Conservation (phyloP, 2,797 vertebrate species). For the Anguilla pacifica region DNA sequence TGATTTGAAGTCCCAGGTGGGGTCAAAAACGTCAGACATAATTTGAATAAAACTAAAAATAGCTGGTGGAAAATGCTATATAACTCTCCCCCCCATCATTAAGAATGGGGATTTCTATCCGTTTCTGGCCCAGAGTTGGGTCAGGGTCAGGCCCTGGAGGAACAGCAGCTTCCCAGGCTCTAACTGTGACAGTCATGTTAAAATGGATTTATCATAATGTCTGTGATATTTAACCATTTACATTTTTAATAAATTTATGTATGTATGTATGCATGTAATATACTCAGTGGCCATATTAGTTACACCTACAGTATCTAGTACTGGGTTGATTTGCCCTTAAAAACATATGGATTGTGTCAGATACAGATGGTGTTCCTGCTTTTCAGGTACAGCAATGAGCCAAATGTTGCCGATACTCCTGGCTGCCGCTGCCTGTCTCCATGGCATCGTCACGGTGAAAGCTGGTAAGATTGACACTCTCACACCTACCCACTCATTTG, state of each 20-base stretch:
- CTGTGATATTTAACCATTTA: background rate
- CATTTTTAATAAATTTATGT: background rate
- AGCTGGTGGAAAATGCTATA: background rate
- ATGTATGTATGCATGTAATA: background rate
- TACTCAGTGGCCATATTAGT: too few species aligned
- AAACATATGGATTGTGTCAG: background rate
- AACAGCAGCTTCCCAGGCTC: background rate
- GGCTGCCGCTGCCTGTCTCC: constrained; percentile 22
- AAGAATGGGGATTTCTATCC: too few species aligned
- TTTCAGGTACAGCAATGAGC: constrained; percentile 49
- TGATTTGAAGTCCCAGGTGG: background rate
- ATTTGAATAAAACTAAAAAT: background rate
- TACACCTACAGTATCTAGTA: background rate
- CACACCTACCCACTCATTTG: background rate
- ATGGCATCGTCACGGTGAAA: background rate
- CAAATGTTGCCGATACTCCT: constrained; percentile 33
- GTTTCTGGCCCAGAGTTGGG: too few species aligned
- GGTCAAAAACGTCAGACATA: too few species aligned
- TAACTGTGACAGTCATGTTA: background rate
- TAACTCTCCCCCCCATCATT: background rate
- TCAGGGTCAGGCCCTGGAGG: too few species aligned
- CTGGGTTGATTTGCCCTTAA: background rate
- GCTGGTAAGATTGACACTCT: constrained; percentile 46
- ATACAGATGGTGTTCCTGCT: background rate
- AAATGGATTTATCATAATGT: background rate